A percentile compares a stretch with the other conserved stretches of the same genome.
phyloP scores from a whole-genome alignment of 2,113 vertebrate genomes.

The Ctenodactylus gundi region DNA sequence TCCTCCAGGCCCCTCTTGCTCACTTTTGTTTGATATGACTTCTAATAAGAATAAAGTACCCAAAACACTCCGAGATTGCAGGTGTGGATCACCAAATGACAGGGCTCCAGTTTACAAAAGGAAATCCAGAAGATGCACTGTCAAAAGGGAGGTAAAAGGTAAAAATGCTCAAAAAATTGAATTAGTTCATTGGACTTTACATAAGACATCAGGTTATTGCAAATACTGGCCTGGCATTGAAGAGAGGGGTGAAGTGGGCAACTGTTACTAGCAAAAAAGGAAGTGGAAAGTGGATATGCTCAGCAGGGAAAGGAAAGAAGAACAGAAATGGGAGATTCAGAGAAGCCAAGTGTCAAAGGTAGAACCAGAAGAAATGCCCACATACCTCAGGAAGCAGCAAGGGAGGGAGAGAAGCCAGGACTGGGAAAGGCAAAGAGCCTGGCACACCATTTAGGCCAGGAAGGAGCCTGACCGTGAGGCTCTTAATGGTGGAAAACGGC shows the following conservation, averaged over 20 bases:
- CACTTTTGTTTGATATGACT: background rate
- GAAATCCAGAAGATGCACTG: background rate
- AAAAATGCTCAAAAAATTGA: background rate
- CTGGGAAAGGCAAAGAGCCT: background rate
- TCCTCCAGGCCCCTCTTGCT: background rate
- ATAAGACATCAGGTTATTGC: background rate
- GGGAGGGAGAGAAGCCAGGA: background rate
- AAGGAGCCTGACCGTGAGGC: rapidly evolving
- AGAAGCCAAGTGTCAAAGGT: background rate
- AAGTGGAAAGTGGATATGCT: background rate
- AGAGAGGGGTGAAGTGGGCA: background rate
- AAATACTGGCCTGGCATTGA: background rate
- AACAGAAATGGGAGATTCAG: background rate
- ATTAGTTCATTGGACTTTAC: background rate
- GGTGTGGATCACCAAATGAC: background rate
- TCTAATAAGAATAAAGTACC: background rate
- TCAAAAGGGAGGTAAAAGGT: background rate
- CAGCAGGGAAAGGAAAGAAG: background rate
- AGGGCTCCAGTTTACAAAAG: background rate
- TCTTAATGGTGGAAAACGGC: background rate
- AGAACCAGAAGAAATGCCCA: background rate
- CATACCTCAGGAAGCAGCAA: background rate
- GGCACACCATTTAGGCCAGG: background rate
- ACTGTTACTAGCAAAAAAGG: background rate
- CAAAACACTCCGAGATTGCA: background rate